These are phyloP conservation scores for Paramuricea clavata DNA, from an alignment of 92 coral and sea anemone genomes.

Conservation along the genomic window DNA sequence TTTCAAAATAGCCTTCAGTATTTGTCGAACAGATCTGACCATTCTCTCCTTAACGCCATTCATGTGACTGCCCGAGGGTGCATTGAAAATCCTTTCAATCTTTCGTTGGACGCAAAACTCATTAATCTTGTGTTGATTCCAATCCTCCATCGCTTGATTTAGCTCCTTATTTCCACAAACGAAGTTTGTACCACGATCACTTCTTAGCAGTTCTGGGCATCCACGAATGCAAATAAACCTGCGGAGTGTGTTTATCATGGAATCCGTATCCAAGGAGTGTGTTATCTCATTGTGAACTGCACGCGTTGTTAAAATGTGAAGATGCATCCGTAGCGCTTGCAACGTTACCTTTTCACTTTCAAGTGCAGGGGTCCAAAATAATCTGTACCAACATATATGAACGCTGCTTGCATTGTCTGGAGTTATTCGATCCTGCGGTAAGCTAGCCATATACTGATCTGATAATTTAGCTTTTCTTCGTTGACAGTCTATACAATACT, in stretches of 20 bases:
- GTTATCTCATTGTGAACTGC: conserved; percentile 27
- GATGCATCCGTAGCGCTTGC: conserved; percentile 18
- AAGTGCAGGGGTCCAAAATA: conserved; percentile 31
- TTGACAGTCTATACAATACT: conserved; percentile 19
- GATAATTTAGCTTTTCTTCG: neutral
- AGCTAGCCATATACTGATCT: conserved; percentile 33
- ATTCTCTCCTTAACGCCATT: conserved; percentile 14
- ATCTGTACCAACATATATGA: conserved; percentile 34
- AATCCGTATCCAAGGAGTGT: conserved; percentile 20
- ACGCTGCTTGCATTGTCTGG: neutral
- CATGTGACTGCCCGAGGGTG: conserved; percentile 18
- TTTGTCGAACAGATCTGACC: conserved; percentile 43
- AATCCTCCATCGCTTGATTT: neutral
- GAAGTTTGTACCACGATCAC: conserved; percentile 29
- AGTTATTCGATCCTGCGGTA: neutral
- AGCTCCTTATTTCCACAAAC: conserved; percentile 6
- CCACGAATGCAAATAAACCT: conserved; percentile 39
- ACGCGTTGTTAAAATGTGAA: conserved; percentile 1
- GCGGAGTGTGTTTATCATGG: conserved; percentile 30
- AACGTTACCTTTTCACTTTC: conserved; percentile 2
- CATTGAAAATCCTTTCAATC: conserved; percentile 16
- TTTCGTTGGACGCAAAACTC: conserved; percentile 7
- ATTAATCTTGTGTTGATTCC: conserved; percentile 2
- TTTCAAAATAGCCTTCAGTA: conserved; percentile 53
- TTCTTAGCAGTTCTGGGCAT: conserved; percentile 19